Evolutionary conservation across 30 jellyfish, hydroid and myxozoan species (phyloP).

Genomic region (Clytia hemisphaerica): DNA sequence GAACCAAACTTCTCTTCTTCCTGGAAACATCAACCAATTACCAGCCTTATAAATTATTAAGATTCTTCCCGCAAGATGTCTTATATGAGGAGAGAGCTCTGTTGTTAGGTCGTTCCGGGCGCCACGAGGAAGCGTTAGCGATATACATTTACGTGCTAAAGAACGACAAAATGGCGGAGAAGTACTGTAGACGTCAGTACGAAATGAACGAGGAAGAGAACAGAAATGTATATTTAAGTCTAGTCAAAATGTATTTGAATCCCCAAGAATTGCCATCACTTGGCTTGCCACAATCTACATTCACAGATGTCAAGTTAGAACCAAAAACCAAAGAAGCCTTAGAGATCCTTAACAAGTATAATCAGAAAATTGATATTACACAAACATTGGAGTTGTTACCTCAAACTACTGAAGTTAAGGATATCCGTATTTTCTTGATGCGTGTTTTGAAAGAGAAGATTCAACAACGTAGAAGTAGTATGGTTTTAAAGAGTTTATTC

Average conservation of each 20-base stretch:
- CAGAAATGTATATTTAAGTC: constrained; percentile 64
- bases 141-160: constrained; percentile 70
- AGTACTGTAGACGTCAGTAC: constrained; percentile 75
- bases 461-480: constrained; percentile 50
- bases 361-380: constrained; percentile 67
- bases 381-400: constrained; percentile 88
- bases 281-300: constrained; percentile 46
- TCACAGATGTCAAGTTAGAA: constrained; percentile 40
- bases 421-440: constrained; percentile 46
- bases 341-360: constrained; percentile 46
- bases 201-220: constrained; percentile 55
- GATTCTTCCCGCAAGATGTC: constrained; percentile 76
- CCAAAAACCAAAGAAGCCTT: constrained; percentile 75
- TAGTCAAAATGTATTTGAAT: constrained; percentile 72
- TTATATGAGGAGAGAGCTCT: constrained; percentile 85
- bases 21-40: constrained; percentile 79
- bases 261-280: constrained; percentile 67
- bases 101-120: constrained; percentile 77
- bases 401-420: constrained; percentile 54
- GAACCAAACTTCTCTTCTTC: constrained; percentile 49
- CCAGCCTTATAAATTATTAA: constrained; percentile 78
- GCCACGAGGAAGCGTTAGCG: constrained; percentile 93
- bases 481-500: constrained; percentile 60
- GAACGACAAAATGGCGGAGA: constrained; percentile 81
- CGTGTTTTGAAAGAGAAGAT: constrained; percentile 71